Conservation (phyloP, 2,888 invertebrate species). For the Pardosa pseudoannulata region DNA sequence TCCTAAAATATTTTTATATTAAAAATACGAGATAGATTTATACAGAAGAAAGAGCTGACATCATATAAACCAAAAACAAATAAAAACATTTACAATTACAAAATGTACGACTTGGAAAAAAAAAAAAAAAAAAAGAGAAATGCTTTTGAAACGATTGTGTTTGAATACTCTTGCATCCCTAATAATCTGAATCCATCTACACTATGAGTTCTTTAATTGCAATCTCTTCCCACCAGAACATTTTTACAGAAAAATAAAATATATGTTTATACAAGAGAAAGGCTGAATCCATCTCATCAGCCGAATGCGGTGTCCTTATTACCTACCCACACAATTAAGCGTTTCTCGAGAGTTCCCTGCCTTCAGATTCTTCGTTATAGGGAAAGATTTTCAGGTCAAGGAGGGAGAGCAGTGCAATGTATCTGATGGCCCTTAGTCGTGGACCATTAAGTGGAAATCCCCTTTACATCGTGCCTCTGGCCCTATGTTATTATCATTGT, state of each 20-base stretch:
- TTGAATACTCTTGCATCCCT: no score
- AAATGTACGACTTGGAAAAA: no score
- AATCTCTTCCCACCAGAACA: neutral
- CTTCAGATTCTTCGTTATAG: neutral
- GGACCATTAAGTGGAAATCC: neutral
- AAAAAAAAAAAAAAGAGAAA: no score
- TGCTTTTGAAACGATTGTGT: no score
- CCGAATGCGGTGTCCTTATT: neutral
- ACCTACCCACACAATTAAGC: neutral
- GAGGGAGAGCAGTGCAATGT: neutral
- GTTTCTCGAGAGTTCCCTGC: neutral
- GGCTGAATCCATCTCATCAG: neutral
- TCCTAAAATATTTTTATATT: neutral
- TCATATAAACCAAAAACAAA: neutral
- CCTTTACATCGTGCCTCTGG: neutral
- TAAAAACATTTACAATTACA: no score
- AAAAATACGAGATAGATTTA: neutral
- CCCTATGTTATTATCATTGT: neutral
- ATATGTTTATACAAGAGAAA: neutral
- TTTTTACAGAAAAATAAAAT: neutral
- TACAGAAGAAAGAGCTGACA: neutral
- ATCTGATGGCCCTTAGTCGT: neutral
- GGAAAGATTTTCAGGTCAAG: neutral
- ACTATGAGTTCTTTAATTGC: neutral
- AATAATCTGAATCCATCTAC: no score